phyloP scores from a whole-genome alignment of 2,888 invertebrate species.

The Ernsta delagoae region DNA sequence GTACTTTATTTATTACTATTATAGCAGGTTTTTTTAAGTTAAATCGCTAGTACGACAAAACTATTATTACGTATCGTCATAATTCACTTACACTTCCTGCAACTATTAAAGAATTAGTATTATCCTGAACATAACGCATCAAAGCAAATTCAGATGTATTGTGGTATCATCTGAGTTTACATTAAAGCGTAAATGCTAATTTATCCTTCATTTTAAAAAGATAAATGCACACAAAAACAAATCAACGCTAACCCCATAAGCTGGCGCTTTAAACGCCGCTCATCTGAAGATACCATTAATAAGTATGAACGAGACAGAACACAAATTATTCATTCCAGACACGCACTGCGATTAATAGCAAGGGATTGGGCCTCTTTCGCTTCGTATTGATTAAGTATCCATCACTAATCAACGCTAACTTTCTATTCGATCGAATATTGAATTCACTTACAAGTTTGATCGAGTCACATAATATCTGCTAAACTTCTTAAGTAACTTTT shows the following conservation, averaged over 20 bases:
- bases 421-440: conserved; percentile 37
- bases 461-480: background rate
- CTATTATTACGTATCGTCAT: no score
- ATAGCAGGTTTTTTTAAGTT: no score
- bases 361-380: conserved; percentile 33
- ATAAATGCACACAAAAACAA: background rate
- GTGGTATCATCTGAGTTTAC: no score
- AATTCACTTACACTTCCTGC: no score
- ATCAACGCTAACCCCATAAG: background rate
- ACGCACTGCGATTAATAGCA: conserved; percentile 40
- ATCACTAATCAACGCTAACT: conserved; percentile 42
- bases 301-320: conserved; percentile 13
- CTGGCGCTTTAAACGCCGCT: background rate
- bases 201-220: no score
- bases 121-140: no score
- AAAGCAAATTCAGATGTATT: no score
- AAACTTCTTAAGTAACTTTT: background rate
- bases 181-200: no score
- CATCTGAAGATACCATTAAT: background rate
- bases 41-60: no score
- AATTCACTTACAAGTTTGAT: conserved; percentile 19
- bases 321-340: conserved; percentile 25
- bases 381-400: conserved; percentile 35
- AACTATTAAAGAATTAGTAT: no score
- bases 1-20: no score